These are phyloP conservation scores for Agriopis leucophaearia DNA, from an alignment of 2,888 invertebrate genomes.

Conservation along the genomic window DNA sequence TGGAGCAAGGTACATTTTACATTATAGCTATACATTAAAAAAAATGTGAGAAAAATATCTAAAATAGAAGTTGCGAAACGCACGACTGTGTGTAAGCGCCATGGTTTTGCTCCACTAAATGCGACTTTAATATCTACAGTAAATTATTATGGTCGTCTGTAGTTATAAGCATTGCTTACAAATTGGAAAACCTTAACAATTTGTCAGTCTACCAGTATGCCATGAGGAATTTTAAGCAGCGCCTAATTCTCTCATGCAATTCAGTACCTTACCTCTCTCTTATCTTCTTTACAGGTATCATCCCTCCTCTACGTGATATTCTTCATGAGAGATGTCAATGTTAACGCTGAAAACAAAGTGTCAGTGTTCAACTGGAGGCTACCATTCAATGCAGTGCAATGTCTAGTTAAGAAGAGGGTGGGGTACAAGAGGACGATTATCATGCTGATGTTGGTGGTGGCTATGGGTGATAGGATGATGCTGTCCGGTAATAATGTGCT, in stretches of 20 bases:
- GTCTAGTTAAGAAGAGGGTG: constrained; percentile 88
- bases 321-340: constrained; percentile 88
- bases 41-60: too few relatives aligned
- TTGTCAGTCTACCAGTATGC: neutral
- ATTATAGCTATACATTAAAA: too few relatives aligned
- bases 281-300: constrained; percentile 70
- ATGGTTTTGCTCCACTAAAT: too few relatives aligned
- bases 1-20: too few relatives aligned
- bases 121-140: too few relatives aligned
- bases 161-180: too few relatives aligned
- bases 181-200: too few relatives aligned
- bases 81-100: too few relatives aligned
- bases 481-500: constrained; percentile 65
- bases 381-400: constrained; percentile 77
- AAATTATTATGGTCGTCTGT: too few relatives aligned
- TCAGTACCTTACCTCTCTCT: neutral
- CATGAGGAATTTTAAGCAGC: constrained; percentile 4
- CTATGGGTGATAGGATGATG: constrained; percentile 76
- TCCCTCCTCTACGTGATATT: constrained; percentile 88
- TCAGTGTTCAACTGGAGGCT: constrained; percentile 80
- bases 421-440: constrained; percentile 88
- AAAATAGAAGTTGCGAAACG: too few relatives aligned
- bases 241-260: neutral
- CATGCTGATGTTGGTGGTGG: constrained; percentile 88
- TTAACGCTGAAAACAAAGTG: constrained; percentile 87